Conservation (phyloP, 2,113 vertebrate genomes). For the Uria aalge region DNA sequence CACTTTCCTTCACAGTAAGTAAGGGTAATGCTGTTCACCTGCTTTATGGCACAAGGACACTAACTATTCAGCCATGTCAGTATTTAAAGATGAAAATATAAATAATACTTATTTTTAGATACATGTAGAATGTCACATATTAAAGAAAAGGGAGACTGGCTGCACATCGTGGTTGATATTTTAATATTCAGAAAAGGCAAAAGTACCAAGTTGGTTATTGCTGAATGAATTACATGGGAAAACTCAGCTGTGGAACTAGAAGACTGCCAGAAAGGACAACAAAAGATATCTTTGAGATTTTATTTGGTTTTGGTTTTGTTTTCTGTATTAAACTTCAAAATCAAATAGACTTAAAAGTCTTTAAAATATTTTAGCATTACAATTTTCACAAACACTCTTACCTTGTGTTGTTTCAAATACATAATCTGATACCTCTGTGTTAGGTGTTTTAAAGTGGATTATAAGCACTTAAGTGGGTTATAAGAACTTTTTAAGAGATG, state of each 20-base stretch:
- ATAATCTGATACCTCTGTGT: not conserved
- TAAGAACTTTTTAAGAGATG: not conserved
- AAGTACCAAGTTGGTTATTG: conserved; percentile 74
- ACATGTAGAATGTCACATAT: not conserved
- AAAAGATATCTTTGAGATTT: not conserved
- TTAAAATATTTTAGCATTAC: not conserved
- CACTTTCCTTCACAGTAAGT: not conserved
- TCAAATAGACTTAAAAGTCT: not conserved
- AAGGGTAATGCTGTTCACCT: not conserved
- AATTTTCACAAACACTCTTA: not conserved
- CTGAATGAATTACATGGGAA: conserved; percentile 31
- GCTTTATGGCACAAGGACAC: not conserved
- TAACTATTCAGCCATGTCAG: not conserved
- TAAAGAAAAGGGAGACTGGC: not conserved
- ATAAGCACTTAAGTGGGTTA: not conserved
- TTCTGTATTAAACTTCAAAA: conserved; percentile 7
- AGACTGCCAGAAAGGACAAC: conserved; percentile 37
- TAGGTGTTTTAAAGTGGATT: not conserved
- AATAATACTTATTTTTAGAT: not conserved
- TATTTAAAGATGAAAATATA: not conserved
- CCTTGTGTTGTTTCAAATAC: not conserved
- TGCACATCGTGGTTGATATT: not conserved
- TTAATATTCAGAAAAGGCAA: conserved; percentile 82
- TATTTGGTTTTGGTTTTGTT: not conserved
- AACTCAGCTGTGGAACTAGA: not conserved